Evolutionary conservation across 2,797 vertebrate genomes (phyloP).

Genomic region (Helarctos malayanus): DNA sequence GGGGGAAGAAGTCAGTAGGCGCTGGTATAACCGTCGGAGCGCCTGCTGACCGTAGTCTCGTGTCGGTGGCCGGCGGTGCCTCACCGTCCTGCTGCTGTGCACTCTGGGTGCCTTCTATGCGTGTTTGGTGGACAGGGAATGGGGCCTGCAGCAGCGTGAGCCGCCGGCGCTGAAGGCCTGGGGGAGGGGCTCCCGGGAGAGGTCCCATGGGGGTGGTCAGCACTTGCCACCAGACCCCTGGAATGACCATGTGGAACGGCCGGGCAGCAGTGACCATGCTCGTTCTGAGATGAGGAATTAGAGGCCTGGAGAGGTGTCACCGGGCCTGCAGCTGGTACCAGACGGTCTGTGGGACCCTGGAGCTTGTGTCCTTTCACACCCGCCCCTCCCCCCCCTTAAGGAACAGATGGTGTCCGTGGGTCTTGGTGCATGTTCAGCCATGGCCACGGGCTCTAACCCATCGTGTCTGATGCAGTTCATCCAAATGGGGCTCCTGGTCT

Average conservation of each 20-base stretch:
- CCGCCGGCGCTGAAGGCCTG: not conserved
- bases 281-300: fast-evolving
- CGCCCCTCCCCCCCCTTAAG: fast-evolving
- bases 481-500: not conserved
- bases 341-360: fast-evolving
- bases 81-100: fast-evolving
- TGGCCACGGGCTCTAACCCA: fast-evolving
- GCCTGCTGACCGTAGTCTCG: fast-evolving
- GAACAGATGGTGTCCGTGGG: fast-evolving
- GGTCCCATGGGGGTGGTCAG: not conserved
- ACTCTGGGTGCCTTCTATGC: fast-evolving
- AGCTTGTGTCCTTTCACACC: fast-evolving
- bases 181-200: not conserved
- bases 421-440: fast-evolving
- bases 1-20: not conserved
- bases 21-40: fast-evolving
- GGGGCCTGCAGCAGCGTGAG: not conserved
- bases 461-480: fast-evolving
- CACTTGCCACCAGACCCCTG: fast-evolving
- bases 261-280: fast-evolving
- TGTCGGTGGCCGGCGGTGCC: fast-evolving
- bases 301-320: not conserved
- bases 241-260: fast-evolving
- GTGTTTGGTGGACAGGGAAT: fast-evolving
- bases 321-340: not conserved